Conservation (phyloP, 1,140 invertebrate species). For the Ceratina calcarata region DNA sequence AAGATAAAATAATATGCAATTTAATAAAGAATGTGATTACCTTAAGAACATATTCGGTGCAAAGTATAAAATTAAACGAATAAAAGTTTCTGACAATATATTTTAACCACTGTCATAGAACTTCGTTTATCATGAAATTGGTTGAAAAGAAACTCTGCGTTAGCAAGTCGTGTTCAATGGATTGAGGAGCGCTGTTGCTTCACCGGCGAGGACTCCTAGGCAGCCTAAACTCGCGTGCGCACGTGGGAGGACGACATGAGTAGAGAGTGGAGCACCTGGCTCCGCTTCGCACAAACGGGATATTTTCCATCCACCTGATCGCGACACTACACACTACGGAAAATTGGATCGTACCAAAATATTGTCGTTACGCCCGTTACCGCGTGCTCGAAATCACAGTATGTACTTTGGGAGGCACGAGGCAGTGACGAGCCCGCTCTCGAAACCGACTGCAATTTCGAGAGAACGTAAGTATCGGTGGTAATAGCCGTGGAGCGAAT, state of each 20-base stretch:
- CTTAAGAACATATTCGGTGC: no score
- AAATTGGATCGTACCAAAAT: slow-evolving; percentile 64
- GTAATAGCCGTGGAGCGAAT: slow-evolving; percentile 46
- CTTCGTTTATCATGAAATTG: no score
- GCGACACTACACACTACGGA: slow-evolving; percentile 46
- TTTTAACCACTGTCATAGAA: no score
- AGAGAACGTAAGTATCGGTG: slow-evolving; percentile 47
- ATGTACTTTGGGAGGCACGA: slow-evolving; percentile 29
- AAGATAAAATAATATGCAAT: no score
- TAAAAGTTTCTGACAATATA: no score
- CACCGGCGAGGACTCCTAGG: not conserved
- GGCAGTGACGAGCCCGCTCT: not conserved
- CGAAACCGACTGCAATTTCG: slow-evolving; percentile 53
- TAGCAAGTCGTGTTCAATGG: not conserved
- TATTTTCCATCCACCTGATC: slow-evolving; percentile 64
- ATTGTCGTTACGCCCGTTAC: slow-evolving; percentile 60
- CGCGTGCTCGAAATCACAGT: slow-evolving; percentile 55
- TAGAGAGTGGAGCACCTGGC: slow-evolving; percentile 35
- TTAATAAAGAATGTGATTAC: no score
- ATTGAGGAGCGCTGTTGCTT: not conserved
- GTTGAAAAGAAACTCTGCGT: not conserved
- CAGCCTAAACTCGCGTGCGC: not conserved
- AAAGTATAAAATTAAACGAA: no score
- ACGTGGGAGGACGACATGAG: not conserved
- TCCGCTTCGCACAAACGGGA: slow-evolving; percentile 41